Base-by-base conservation (phyloP, 2,113 vertebrate genomes). In the Loxodonta africana region DNA sequence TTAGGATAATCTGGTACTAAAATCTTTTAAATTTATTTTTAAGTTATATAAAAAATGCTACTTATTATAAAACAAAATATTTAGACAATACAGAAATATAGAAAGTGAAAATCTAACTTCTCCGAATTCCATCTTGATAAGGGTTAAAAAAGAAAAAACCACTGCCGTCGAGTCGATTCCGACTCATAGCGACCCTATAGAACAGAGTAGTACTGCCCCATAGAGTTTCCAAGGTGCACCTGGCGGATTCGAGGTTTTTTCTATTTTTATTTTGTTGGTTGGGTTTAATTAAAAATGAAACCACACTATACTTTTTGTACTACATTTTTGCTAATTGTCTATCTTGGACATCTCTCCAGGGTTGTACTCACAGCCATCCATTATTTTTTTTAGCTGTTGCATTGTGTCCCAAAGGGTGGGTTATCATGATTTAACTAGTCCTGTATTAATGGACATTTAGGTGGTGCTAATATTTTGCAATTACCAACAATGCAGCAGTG, bases 281-380 rank as follows among this genome's bases (percentile, higher is more conserved):
- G 53, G 53, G 51, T 67, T 77, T 90, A 67, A 78, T 95, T 95
- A 95, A 90, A 94, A 90, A 76, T 10, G 1, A 37, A 69, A 67
- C 53, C 33, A n/a, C 25, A 53, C 28, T 57, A 37, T 78, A 48
- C 17, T 14, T 78, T 69, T 48, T 85, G 11, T 85, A 69, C 37
- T 84, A 60, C 30, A 69, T 60, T 90, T 85, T 71, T 53, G 60
- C 15, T 60, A 37, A n/a, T 67, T 3, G 46, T 67, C 3, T 74
- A 63, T 63, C 25, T 81, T 51, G 44, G 33, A 62, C 15, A 53
- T 48, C 33, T 37, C 37, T 83, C 26, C n/a, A 65, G 74, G 57
- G 41, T 83, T 37, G 78, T 37, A 37, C 51, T 94, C 65, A 82
- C 6, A 92, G 67, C 25, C 33, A 82, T n/a, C 18, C 30, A 48